A percentile compares a stretch with the other conserved stretches of the same genome.
phyloP scores from a whole-genome alignment of 2,113 vertebrate species.

The Vimba vimba region DNA sequence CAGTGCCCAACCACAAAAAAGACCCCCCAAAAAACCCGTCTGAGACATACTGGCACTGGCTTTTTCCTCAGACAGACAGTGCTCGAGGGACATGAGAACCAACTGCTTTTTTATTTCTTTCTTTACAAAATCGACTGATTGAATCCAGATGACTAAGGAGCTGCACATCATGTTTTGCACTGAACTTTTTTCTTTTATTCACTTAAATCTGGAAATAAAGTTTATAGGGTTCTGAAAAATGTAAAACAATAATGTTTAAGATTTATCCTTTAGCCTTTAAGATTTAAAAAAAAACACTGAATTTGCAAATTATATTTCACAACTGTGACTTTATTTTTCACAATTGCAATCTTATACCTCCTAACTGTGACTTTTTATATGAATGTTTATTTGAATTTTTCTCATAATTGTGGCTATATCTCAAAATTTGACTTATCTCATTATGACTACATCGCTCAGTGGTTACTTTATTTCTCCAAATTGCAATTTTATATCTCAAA shows the following conservation, averaged over 20 bases:
- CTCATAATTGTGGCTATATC: background rate
- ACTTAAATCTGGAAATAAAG: background rate
- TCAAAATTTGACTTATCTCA: background rate
- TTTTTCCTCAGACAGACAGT: conserved; percentile 59
- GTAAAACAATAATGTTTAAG: background rate
- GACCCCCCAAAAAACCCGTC: conserved; percentile 62
- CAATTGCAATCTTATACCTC: background rate
- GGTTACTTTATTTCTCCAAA: too few species aligned
- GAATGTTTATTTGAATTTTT: background rate
- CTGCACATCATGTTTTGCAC: background rate
- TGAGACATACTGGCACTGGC: conserved; percentile 53
- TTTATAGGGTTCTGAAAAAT: background rate
- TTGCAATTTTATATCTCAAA: too few species aligned
- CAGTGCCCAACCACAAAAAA: conserved; percentile 63
- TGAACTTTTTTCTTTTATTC: background rate
- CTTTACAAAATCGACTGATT: conserved; percentile 46
- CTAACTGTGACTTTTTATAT: background rate
- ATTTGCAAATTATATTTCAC: background rate
- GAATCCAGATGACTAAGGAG: conserved; percentile 60
- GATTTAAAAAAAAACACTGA: background rate
- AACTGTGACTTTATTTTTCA: background rate
- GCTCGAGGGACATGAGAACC: conserved; percentile 49
- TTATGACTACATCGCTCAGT: too few species aligned
- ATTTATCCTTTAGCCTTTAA: background rate
- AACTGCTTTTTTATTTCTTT: conserved; percentile 14